Evolutionary conservation across 2,888 invertebrate genomes (phyloP).

Genomic region (Pandemis cinnamomeana): DNA sequence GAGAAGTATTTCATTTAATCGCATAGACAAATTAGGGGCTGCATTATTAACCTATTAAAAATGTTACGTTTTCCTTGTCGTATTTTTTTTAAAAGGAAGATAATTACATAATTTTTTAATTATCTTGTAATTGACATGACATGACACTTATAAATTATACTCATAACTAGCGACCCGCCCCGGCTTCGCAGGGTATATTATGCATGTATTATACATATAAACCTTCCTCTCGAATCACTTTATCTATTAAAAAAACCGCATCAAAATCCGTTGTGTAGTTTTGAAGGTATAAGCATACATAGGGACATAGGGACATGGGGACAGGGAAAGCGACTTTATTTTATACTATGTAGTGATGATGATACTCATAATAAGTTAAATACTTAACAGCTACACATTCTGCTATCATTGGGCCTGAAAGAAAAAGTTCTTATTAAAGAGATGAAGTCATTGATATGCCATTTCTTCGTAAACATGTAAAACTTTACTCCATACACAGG

Average conservation of each 20-base stretch:
- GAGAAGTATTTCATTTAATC: not conserved
- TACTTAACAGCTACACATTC: not conserved
- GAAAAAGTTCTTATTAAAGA: not conserved
- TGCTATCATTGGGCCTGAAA: not conserved
- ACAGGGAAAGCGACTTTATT: too few relatives aligned
- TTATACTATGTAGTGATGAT: too few relatives aligned
- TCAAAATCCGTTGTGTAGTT: too few relatives aligned
- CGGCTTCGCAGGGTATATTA: too few relatives aligned
- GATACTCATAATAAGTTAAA: not conserved
- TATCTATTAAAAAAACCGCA: too few relatives aligned
- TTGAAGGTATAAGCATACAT: too few relatives aligned
- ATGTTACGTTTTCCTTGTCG: slow-evolving; percentile 1
- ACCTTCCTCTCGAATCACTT: too few relatives aligned
- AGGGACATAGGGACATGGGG: too few relatives aligned
- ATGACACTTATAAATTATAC: not conserved
- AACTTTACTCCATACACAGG: not conserved
- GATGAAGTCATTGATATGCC: not conserved
- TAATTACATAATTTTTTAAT: not conserved
- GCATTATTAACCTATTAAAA: not conserved
- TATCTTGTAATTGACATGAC: not conserved
- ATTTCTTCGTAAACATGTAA: not conserved
- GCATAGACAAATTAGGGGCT: too few relatives aligned
- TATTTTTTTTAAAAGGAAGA: not conserved
- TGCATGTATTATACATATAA: too few relatives aligned
- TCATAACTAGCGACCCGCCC: too few relatives aligned